Evolutionary conservation across 2,888 invertebrate species (phyloP), one percentile per base, ranked within the genome.

Genomic region (Criorhina ranunculi): DNA sequence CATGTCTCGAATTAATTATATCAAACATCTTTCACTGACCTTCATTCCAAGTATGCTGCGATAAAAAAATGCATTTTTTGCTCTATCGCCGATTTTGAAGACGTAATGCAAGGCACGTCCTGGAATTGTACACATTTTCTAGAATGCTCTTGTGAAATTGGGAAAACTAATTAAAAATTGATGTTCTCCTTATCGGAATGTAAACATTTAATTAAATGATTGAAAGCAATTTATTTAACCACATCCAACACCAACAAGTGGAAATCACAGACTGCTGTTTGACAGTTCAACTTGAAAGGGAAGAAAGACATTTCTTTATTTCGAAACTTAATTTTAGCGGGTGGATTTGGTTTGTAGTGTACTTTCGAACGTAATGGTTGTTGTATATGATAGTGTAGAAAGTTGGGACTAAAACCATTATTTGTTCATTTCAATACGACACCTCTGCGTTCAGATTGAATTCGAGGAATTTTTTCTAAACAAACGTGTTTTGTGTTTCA

Each of bases 31-130:
- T 57, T 5, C 15, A 86, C 92, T 92, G 93, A 98, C 98, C 95
- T 97, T 96, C 99, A 99, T 99, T 86, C 98, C 98, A 40, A 99
- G 93, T 87, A 98, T 94, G 89, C 97, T 95, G 73, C 96, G 94
- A 91, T 97, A 99, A 92, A 99, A 99, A 90, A 95, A 95, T 0
- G 96, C 95, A 15, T 98, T 98, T 86, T 94, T 94, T 29, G 95
- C 95, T 81, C 99, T 94, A 90, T 99, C 96, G 0, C 97, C 97
- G 87, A 99, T 95, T 94, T 99, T 99, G 90, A 99, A 98, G 1
- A 99, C 99, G 92, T 96, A 99, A 93, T 99, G 99, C 81, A 99
- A 93, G 12, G 98, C 96, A 89, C 99, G 94, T 73, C 96, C 96
- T 64, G 91, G 92, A 80, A 95, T 92, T 29, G 87, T 40, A 5